A percentile compares a stretch with the other conserved stretches of the same genome.
These are phyloP conservation scores for Thamnophis elegans DNA, from an alignment of 2,797 vertebrate genomes.

Conservation along the genomic window DNA sequence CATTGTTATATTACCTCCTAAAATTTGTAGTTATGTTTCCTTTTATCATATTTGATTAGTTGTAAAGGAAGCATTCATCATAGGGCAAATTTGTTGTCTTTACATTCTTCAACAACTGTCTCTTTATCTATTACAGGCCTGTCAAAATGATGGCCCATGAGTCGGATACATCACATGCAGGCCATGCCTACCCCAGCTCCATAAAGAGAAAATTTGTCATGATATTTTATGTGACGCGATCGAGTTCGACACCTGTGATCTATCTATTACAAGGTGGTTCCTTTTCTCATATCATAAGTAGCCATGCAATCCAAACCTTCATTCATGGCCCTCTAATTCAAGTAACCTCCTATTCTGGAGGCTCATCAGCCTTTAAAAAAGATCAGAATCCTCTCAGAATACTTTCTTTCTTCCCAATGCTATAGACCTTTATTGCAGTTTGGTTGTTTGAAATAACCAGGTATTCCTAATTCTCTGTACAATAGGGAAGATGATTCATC, in stretches of 20 bases:
- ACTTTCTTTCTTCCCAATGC: neutral
- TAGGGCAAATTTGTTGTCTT: neutral
- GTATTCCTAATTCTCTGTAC: neutral
- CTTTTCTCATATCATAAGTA: neutral
- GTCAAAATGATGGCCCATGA: neutral
- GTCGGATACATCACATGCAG: neutral
- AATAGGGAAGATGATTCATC: neutral
- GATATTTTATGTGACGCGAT: neutral
- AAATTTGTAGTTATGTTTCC: neutral
- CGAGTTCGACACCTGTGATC: neutral
- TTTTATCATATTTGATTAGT: neutral
- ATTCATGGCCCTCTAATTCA: too few relatives aligned
- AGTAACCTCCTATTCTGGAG: too few relatives aligned
- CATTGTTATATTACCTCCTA: neutral
- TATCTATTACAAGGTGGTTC: neutral
- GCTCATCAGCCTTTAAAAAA: neutral
- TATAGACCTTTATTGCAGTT: neutral
- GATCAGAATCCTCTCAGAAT: neutral
- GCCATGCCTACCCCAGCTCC: neutral
- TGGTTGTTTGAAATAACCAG: neutral
- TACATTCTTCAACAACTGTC: neutral
- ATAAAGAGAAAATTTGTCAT: neutral
- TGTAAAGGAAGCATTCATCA: neutral
- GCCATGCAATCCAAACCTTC: too few relatives aligned
- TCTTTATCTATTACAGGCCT: neutral